A percentile compares a stretch with the other conserved stretches of the same genome.
Evolutionary conservation across 1,140 invertebrate species (phyloP).

Genomic region (Atta texana): DNA sequence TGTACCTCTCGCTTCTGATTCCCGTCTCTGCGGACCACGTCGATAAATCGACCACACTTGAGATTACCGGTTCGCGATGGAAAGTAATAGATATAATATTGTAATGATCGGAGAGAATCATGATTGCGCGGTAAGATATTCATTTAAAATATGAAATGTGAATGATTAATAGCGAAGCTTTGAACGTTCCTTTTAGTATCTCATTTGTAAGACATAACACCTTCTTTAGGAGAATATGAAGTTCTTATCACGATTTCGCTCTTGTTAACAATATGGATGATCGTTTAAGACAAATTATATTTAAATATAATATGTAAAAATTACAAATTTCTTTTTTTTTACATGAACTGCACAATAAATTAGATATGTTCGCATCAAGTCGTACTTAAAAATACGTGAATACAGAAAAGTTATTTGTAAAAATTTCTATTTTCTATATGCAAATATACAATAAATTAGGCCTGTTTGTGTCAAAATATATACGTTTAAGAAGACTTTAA

Average conservation of each 20-base stretch:
- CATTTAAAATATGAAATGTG: slow-evolving; percentile 23
- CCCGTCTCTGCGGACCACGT: slow-evolving; percentile 1
- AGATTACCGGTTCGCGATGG: slow-evolving; percentile 48
- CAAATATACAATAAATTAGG: not conserved
- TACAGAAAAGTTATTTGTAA: not conserved
- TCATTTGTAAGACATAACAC: not conserved
- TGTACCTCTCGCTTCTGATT: slow-evolving; percentile 22
- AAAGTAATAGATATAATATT: slow-evolving; percentile 47
- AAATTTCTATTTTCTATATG: not conserved
- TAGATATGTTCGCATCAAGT: not conserved
- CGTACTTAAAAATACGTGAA: not conserved
- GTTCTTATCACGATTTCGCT: not conserved
- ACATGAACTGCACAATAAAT: not conserved
- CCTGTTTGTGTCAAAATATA: not conserved
- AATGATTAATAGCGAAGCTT: slow-evolving; percentile 29
- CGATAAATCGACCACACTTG: slow-evolving; percentile 60
- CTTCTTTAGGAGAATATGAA: not conserved
- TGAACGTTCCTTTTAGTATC: not conserved
- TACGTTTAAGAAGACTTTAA: not conserved
- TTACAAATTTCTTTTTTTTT: not conserved
- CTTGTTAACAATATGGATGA: not conserved
- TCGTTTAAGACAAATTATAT: not conserved
- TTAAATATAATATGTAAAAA: not conserved
- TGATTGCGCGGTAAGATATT: slow-evolving; percentile 24
- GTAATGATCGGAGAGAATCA: not conserved